phyloP scores from a whole-genome alignment of 1,140 invertebrate genomes.

The Agrilus planipennis region DNA sequence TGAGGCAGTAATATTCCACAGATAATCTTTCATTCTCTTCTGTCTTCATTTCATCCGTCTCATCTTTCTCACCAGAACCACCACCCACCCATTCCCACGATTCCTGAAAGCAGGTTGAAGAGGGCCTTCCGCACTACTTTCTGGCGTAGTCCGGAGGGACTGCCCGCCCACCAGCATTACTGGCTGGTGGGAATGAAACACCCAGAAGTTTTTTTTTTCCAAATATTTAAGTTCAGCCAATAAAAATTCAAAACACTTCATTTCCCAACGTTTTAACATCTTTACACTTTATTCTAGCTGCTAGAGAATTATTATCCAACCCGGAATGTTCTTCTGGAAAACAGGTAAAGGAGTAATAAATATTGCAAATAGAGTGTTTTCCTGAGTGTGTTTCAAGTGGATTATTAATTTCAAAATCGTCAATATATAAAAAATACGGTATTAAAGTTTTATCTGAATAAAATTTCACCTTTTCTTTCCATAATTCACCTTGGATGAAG shows the following conservation, averaged over 20 bases:
- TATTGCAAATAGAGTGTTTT: constrained; percentile 5
- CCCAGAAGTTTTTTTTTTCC: no score
- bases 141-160: no score
- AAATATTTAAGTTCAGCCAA: constrained; percentile 4
- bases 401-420: constrained; percentile 13
- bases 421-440: constrained; percentile 15
- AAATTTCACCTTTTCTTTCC: constrained; percentile 15
- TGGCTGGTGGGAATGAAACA: no score
- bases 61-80: constrained; percentile 3
- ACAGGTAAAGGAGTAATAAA: constrained; percentile 5
- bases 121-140: no score
- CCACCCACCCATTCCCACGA: no score
- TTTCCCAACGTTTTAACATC: constrained; percentile 3
- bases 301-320: constrained; percentile 2
- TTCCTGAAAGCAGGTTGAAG: no score
- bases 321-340: constrained; percentile 1
- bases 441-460: constrained; percentile 20
- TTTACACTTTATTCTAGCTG: not conserved
- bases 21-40: no score
- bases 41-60: not conserved
- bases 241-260: constrained; percentile 2
- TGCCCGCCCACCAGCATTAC: no score
- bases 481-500: constrained; percentile 25
- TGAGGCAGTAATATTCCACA: no score
- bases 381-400: not conserved